These are phyloP conservation scores for Stenodema calcarata DNA, from an alignment of 2,888 invertebrate genomes.

Conservation along the genomic window DNA sequence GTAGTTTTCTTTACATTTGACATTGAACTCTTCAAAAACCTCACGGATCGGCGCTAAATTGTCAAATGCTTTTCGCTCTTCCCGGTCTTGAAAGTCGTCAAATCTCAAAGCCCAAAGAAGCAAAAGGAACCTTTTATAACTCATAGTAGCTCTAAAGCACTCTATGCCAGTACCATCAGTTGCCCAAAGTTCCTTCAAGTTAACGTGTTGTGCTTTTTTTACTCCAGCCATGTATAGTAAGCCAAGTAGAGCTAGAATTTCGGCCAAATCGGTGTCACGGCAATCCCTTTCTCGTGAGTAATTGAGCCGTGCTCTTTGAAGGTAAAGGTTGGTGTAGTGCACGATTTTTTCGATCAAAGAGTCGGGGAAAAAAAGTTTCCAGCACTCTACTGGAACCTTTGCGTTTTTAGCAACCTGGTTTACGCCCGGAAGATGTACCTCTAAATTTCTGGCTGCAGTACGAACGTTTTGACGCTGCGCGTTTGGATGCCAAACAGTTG, in stretches of 20 bases:
- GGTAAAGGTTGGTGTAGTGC: background rate
- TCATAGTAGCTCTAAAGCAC: slow-evolving; percentile 57
- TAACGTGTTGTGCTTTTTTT: background rate
- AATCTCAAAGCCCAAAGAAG: slow-evolving; percentile 24
- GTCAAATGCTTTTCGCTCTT: background rate
- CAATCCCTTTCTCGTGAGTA: background rate
- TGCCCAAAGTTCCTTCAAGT: slow-evolving; percentile 57
- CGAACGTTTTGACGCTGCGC: background rate
- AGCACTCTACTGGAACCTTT: background rate
- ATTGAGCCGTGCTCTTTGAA: background rate
- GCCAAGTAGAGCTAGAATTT: background rate
- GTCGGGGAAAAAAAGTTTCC: background rate
- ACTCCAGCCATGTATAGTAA: background rate
- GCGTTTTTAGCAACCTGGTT: background rate
- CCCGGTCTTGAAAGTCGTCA: slow-evolving; percentile 35
- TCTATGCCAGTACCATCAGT: slow-evolving; percentile 55
- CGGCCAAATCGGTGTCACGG: background rate
- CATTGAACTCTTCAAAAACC: slow-evolving; percentile 27
- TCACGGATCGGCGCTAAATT: slow-evolving; percentile 40
- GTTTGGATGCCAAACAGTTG: background rate
- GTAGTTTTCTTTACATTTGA: slow-evolving; percentile 53
- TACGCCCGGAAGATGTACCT: background rate
- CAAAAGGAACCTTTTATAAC: slow-evolving; percentile 46
- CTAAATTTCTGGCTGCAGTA: background rate
- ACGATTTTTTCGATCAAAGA: background rate